Evolutionary conservation across 2,113 vertebrate genomes (phyloP).

Genomic region (Pantherophis guttatus): DNA sequence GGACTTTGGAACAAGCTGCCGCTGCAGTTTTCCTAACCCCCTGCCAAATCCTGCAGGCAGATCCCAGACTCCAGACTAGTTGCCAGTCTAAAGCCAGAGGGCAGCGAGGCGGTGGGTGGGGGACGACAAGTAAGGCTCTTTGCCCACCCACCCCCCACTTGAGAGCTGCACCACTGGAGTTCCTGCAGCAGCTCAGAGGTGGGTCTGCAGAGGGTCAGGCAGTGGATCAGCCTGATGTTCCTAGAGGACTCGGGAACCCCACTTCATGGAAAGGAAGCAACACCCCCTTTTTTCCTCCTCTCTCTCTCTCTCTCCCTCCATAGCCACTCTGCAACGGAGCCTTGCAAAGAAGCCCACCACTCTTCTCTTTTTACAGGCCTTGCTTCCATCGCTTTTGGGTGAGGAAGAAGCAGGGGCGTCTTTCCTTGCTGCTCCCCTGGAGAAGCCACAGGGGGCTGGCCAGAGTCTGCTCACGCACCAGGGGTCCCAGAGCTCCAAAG

Average conservation of each 20-base stretch:
- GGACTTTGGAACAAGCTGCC: background rate
- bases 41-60: background rate
- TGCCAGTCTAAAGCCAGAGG: background rate
- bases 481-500: background rate
- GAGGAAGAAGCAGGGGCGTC: too few species aligned
- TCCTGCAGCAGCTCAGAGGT: background rate
- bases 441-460: background rate
- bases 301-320: too few species aligned
- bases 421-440: background rate
- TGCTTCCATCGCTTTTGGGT: background rate
- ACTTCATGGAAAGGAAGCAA: background rate
- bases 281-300: background rate
- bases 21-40: background rate
- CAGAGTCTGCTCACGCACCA: too few species aligned
- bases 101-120: background rate
- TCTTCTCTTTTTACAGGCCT: background rate
- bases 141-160: too few species aligned
- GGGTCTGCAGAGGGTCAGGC: background rate
- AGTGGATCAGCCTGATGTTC: background rate
- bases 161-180: too few species aligned
- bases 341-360: background rate
- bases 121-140: background rate
- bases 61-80: background rate
- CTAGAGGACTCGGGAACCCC: background rate
- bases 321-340: background rate